Percentiles rank a stretch among this genome's conserved stretches.
Evolutionary conservation across 2,797 vertebrate species (phyloP).

Genomic region (Nyctibius grandis): DNA sequence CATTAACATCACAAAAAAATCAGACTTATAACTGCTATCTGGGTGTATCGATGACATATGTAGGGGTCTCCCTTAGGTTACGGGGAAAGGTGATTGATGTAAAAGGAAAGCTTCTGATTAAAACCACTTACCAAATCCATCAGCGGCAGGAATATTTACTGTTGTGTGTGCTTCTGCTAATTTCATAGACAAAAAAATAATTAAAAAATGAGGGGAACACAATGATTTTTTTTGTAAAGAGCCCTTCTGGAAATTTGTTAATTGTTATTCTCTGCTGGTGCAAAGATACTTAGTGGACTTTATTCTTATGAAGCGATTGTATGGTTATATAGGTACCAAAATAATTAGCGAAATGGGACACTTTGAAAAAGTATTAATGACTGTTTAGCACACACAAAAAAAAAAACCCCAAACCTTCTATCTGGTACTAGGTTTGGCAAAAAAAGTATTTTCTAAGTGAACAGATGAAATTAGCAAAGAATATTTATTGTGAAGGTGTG

Average conservation of each 20-base stretch:
- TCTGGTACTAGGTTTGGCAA: neutral
- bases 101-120: conserved; percentile 46
- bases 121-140: neutral
- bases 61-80: conserved; percentile 11
- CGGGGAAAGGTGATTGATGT: conserved; percentile 61
- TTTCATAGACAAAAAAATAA: neutral
- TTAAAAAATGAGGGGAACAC: neutral
- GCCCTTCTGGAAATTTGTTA: neutral
- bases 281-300: neutral
- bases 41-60: conserved; percentile 60
- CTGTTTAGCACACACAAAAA: neutral
- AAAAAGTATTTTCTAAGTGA: neutral
- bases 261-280: neutral
- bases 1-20: conserved; percentile 56
- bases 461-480: neutral
- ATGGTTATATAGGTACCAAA: neutral
- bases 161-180: neutral
- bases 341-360: neutral
- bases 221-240: neutral
- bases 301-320: neutral
- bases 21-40: conserved; percentile 62
- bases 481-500: neutral
- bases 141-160: neutral
- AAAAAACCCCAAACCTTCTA: rapidly evolving
- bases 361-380: neutral